A percentile compares a stretch with the other conserved stretches of the same genome.
Evolutionary conservation across 2,113 vertebrate species (phyloP).

Genomic region (Phocoena sinus): DNA sequence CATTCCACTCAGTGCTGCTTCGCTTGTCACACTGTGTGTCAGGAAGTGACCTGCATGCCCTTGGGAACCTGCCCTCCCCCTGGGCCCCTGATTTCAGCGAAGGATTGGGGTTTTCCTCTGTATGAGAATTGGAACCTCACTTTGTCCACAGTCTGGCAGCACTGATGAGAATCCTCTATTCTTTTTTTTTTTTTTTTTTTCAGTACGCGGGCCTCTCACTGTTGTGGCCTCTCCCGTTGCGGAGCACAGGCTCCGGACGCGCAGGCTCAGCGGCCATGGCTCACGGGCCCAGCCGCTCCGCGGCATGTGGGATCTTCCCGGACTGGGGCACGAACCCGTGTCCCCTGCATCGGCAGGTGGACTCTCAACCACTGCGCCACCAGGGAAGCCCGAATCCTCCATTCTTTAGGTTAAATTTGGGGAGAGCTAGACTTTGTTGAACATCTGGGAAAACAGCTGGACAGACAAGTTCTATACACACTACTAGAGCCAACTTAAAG

Average conservation of each 20-base stretch:
- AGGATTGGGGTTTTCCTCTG: background rate
- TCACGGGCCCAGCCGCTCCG: too few species aligned
- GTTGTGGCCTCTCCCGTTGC: too few species aligned
- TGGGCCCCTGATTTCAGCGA: background rate
- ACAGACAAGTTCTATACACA: background rate
- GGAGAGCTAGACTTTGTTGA: background rate
- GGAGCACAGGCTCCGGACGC: too few species aligned
- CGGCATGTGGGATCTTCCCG: too few species aligned
- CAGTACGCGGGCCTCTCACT: too few species aligned
- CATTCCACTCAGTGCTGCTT: rapidly evolving
- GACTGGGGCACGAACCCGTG: too few species aligned
- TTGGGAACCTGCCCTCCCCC: background rate
- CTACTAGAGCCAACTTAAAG: background rate
- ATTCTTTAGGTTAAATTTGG: background rate
- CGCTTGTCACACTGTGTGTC: rapidly evolving
- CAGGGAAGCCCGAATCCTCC: background rate
- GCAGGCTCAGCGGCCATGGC: too few species aligned
- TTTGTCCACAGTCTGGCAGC: background rate
- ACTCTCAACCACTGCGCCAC: too few species aligned
- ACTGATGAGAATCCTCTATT: background rate
- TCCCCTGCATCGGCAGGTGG: too few species aligned
- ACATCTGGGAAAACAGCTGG: background rate
- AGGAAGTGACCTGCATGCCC: too few species aligned
- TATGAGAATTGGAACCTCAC: background rate
- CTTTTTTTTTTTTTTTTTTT: background rate